These are phyloP conservation scores for Amiota communis DNA, from an alignment of 2,888 invertebrate species.

Conservation along the genomic window DNA sequence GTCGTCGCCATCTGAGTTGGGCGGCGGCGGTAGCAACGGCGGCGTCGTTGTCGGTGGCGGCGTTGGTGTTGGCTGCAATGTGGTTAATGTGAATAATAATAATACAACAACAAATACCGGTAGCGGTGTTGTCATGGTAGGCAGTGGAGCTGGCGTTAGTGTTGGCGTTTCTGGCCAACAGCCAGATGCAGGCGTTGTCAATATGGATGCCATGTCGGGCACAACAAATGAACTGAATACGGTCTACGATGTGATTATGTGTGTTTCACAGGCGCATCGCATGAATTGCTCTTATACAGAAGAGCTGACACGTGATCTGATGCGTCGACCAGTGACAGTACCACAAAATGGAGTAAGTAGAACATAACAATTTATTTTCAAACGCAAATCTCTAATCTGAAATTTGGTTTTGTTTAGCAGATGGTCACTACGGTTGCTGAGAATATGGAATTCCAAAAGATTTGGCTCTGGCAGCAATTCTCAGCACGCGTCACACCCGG, in stretches of 20 bases:
- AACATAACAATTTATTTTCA: conserved; percentile 36
- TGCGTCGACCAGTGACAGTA: conserved; percentile 81
- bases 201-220: conserved; percentile 69
- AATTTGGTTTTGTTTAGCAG: conserved; percentile 56
- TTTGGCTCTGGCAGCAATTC: conserved; percentile 91
- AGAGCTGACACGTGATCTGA: conserved; percentile 82
- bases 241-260: conserved; percentile 85
- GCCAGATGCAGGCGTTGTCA: conserved; percentile 52
- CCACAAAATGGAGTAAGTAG: conserved; percentile 73
- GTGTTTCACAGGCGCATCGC: conserved; percentile 88
- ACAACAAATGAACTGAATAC: conserved; percentile 76
- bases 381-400: neutral
- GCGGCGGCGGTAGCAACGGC: conserved; percentile 68
- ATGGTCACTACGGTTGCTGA: conserved; percentile 78
- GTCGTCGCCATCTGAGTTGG: conserved; percentile 71
- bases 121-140: conserved; percentile 65
- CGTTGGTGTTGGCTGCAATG: conserved; percentile 54
- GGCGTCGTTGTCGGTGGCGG: conserved; percentile 47
- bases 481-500: conserved; percentile 90
- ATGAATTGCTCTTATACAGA: conserved; percentile 91
- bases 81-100: conserved; percentile 43
- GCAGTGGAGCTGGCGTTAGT: conserved; percentile 36
- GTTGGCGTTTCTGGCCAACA: conserved; percentile 50
- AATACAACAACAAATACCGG: neutral
- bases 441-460: conserved; percentile 82